Base-by-base conservation (phyloP, 2,888 invertebrate genomes). In the Macrophya alboannulata region DNA sequence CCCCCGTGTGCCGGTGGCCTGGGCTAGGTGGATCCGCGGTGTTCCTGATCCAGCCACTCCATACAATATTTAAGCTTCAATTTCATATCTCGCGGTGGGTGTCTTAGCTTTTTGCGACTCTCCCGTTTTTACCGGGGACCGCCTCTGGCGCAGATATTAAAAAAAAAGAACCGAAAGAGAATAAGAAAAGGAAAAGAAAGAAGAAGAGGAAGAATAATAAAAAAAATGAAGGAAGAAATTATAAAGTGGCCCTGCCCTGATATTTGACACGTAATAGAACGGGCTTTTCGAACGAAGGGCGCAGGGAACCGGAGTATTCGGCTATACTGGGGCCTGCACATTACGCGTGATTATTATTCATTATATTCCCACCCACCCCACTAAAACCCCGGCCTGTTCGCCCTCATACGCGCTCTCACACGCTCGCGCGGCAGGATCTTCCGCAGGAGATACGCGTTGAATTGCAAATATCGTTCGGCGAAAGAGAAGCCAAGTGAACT, bases 21-120 rank as follows among this genome's bases (percentile, higher is more conserved):
- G 84, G 84, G 86, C 88, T 86, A 88, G 88, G 81, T 82, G 83
- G 83, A 84, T 74, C 79, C 17, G 8, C 59, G 79, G 62, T 45
- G 43, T 43, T 88, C 86, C 86, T 89, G 85, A 82, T 55, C 87
- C 89, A 89, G 89, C 88, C 91, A 91, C 92, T 90, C 91, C 92
- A 92, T 93, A 90, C 92, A 93, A 93, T 93, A 93, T 93, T 93
- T 91, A 93, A 93, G 92, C 91, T 92, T 92, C 93, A 92, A 93
- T 93, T 93, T 93, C 93, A 92, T 93, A 92, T 91, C 91, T 90
- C 89, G 89, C 90, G 89, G 84, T 85, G 87, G 86, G 79, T 86
- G 87, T 88, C 86, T 89, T 86, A 87, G 89, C 82, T 45, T 62
- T 72, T 62, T 59, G 74, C 65, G 17, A 25, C 25, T 59, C 45